Evolutionary conservation across 1,140 invertebrate genomes (phyloP).

Genomic region (Chelonus insularis): DNA sequence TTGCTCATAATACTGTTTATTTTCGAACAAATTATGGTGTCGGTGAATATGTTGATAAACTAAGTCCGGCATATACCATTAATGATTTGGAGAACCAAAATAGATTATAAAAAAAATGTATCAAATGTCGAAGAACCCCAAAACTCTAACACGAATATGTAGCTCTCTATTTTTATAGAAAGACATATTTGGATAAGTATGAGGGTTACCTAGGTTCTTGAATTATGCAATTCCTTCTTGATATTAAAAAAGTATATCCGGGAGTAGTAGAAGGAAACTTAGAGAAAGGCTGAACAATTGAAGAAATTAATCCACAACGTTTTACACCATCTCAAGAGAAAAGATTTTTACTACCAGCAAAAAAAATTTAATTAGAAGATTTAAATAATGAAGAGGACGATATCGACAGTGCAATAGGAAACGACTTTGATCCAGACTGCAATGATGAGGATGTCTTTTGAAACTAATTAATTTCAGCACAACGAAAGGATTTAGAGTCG

Average conservation of each 20-base stretch:
- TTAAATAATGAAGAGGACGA: too few relatives aligned
- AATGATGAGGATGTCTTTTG: too few relatives aligned
- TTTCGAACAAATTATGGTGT: conserved; percentile 22
- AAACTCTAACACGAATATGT: conserved; percentile 28
- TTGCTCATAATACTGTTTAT: conserved; percentile 9
- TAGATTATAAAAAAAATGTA: conserved; percentile 9
- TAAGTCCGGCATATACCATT: conserved; percentile 21
- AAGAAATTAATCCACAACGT: conserved; percentile 10
- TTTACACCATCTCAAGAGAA: too few relatives aligned
- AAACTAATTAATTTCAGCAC: too few relatives aligned
- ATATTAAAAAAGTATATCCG: conserved; percentile 13
- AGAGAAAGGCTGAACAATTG: neutral
- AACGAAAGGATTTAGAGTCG: too few relatives aligned
- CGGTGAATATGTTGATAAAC: conserved; percentile 19
- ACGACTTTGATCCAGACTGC: too few relatives aligned
- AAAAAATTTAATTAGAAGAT: too few relatives aligned
- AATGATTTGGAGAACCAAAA: conserved; percentile 32
- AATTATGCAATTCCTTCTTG: conserved; percentile 18
- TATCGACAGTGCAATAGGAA: too few relatives aligned
- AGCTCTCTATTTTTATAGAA: conserved; percentile 21
- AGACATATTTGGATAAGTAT: neutral
- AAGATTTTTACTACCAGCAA: too few relatives aligned
- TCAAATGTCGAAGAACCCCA: conserved; percentile 23
- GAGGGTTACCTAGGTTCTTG: neutral
- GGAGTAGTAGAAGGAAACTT: neutral